Evolutionary conservation across 2,797 vertebrate species (phyloP).

Genomic region (Acridotheres tristis): DNA sequence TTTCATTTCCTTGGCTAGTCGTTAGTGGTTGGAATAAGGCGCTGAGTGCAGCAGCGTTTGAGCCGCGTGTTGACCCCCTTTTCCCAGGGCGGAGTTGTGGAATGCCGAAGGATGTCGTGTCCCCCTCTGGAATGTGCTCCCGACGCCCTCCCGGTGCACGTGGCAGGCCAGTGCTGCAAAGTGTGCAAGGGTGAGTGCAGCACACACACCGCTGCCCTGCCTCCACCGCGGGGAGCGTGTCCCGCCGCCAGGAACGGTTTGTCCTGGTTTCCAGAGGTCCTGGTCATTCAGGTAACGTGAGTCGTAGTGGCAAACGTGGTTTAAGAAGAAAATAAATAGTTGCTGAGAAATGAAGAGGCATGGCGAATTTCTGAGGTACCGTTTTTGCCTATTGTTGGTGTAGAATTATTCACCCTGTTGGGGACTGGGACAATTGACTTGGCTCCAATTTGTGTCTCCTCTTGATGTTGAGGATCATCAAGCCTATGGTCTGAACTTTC

Average conservation of each 20-base stretch:
- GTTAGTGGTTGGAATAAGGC: not conserved
- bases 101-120: constrained; percentile 90
- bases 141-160: constrained; percentile 85
- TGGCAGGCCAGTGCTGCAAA: constrained; percentile 88
- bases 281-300: not conserved
- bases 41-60: not conserved
- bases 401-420: not conserved
- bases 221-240: not conserved
- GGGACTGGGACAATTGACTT: not conserved
- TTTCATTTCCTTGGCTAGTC: not conserved
- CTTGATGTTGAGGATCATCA: not conserved
- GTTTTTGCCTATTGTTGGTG: not conserved
- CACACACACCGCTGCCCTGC: fast-evolving
- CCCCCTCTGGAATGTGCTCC: constrained; percentile 85
- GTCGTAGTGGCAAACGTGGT: not conserved
- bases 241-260: not conserved
- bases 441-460: not conserved
- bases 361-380: not conserved
- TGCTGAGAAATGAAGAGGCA: not conserved
- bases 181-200: constrained; percentile 88
- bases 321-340: not conserved
- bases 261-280: not conserved
- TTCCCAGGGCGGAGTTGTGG: constrained; percentile 85
- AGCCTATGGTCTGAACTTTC: not conserved
- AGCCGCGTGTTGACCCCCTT: not conserved